Evolutionary conservation across 2,888 invertebrate species (phyloP).

Genomic region (Iphiclides podalirius): DNA sequence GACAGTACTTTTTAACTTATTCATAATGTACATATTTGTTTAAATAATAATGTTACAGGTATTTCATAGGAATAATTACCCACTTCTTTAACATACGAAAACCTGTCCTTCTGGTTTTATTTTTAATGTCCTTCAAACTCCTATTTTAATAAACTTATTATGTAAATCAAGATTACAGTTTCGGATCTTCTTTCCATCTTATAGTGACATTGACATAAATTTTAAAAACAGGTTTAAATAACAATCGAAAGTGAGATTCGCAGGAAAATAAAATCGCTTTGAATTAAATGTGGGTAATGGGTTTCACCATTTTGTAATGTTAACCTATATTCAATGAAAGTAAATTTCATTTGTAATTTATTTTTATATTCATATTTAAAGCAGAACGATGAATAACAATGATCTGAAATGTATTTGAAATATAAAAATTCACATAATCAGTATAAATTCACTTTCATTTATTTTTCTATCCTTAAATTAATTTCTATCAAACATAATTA

Average conservation of each 20-base stretch:
- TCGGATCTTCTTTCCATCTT: constrained; percentile 53
- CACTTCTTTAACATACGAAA: too few relatives aligned
- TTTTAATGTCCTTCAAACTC: constrained; percentile 13
- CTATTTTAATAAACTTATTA: constrained; percentile 28
- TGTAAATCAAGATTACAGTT: constrained; percentile 34
- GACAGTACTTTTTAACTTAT: too few relatives aligned
- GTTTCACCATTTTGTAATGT: not conserved
- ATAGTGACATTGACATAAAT: constrained; percentile 69
- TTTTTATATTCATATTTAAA: too few relatives aligned
- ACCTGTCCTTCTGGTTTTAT: constrained; percentile 17
- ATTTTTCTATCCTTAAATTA: too few relatives aligned
- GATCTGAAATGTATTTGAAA: too few relatives aligned
- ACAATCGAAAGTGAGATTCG: constrained; percentile 58
- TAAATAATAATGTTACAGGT: not conserved
- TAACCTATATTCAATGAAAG: not conserved
- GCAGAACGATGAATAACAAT: too few relatives aligned
- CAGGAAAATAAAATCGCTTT: constrained; percentile 34
- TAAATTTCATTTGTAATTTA: not conserved
- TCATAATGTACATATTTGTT: too few relatives aligned
- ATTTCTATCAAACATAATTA: too few relatives aligned
- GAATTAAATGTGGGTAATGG: not conserved
- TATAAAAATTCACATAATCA: too few relatives aligned
- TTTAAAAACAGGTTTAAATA: constrained; percentile 54
- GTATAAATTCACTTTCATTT: too few relatives aligned
- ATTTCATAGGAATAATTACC: not conserved